Percentiles rank a stretch among this genome's conserved stretches.
These are phyloP conservation scores for Sitophilus oryzae DNA, from an alignment of 1,140 invertebrate genomes.

Conservation along the genomic window DNA sequence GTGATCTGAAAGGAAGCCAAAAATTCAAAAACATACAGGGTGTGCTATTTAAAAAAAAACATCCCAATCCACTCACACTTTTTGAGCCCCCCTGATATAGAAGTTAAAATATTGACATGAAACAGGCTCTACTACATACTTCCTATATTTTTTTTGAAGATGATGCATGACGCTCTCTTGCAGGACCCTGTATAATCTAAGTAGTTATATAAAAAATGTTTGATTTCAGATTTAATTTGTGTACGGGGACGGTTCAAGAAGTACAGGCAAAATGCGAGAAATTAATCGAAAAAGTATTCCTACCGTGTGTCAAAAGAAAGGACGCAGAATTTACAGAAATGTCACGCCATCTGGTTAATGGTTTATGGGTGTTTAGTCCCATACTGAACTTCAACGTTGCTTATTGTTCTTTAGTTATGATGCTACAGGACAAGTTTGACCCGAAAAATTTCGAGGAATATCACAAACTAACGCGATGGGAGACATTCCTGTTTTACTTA, in stretches of 20 bases:
- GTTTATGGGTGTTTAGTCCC: constrained; percentile 35
- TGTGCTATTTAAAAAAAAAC: too few species aligned
- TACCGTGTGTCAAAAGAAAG: constrained; percentile 26
- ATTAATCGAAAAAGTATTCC: constrained; percentile 31
- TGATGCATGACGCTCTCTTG: too few species aligned
- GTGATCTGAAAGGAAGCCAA: too few species aligned
- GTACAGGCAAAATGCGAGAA: constrained; percentile 34
- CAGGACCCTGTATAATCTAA: too few species aligned
- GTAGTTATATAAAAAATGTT: too few species aligned
- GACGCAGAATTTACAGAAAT: constrained; percentile 34
- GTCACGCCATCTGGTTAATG: constrained; percentile 30
- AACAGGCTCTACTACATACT: too few species aligned
- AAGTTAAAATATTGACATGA: too few species aligned
- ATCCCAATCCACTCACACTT: too few species aligned
- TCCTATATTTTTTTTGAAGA: too few species aligned
- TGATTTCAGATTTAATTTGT: constrained; percentile 43
- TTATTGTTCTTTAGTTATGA: constrained; percentile 12
- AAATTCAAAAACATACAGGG: too few species aligned
- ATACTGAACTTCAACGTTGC: constrained; percentile 27
- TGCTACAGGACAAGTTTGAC: too few species aligned
- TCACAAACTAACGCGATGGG: constrained; percentile 6
- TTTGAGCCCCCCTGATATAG: too few species aligned
- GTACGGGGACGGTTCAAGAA: constrained; percentile 34
- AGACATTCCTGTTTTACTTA: constrained; percentile 11
- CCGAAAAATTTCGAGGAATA: not conserved